A percentile compares a stretch with the other conserved stretches of the same genome.
Conservation (phyloP, 2,797 vertebrate species). For the Tolypeutes matacus region DNA sequence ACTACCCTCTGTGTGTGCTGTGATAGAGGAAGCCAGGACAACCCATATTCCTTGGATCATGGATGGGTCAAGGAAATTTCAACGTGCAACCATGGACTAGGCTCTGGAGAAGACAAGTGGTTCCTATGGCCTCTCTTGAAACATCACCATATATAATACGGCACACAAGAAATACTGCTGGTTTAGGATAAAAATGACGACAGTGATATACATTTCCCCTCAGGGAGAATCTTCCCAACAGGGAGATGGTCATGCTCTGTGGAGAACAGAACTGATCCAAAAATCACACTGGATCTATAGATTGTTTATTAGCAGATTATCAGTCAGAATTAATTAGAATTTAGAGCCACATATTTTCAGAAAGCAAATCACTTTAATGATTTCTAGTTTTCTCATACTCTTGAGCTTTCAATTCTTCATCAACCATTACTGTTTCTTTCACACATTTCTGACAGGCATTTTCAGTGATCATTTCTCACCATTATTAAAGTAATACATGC, state of each 20-base stretch:
- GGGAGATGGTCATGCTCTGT: fast-evolving
- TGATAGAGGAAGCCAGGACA: neutral
- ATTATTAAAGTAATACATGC: neutral
- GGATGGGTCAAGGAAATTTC: neutral
- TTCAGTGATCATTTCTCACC: neutral
- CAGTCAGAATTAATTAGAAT: neutral
- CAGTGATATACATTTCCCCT: neutral
- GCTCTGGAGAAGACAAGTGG: neutral
- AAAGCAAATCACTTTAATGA: neutral
- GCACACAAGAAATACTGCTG: neutral
- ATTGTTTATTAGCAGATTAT: neutral
- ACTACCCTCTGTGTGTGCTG: neutral
- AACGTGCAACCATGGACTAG: neutral
- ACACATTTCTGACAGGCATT: neutral
- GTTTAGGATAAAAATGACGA: neutral
- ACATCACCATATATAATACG: neutral
- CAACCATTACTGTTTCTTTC: neutral
- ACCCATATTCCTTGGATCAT: neutral
- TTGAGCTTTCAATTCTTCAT: neutral
- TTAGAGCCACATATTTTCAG: neutral
- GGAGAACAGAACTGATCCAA: neutral
- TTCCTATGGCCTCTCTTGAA: neutral
- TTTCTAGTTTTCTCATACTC: neutral
- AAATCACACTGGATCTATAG: neutral
- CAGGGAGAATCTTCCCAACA: neutral